phyloP scores from a whole-genome alignment of 2,113 vertebrate species.

The Mormyrus lacerda region DNA sequence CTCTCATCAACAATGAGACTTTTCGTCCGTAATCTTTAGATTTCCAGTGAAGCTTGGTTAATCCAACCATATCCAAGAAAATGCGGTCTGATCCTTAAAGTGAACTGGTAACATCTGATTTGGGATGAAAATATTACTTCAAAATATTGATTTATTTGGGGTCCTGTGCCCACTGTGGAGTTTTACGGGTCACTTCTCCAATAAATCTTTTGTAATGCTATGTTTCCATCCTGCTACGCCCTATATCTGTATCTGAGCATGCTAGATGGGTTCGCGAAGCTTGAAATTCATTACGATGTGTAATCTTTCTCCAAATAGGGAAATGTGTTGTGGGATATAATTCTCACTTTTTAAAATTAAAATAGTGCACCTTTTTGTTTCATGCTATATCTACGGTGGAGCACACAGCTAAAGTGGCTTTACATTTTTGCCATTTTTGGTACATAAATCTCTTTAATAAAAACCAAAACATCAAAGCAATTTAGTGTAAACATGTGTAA shows the following conservation, averaged over 20 bases:
- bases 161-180: constrained; percentile 1
- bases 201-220: constrained; percentile 19
- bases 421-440: background rate
- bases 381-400: background rate
- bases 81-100: background rate
- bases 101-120: background rate
- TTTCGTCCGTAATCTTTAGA: background rate
- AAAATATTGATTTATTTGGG: background rate
- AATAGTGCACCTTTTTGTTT: background rate
- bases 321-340: background rate
- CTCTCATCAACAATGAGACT: background rate
- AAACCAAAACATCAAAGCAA: background rate
- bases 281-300: constrained; percentile 13
- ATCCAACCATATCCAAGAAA: background rate
- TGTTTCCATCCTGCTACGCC: constrained; percentile 1
- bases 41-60: background rate
- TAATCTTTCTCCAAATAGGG: background rate
- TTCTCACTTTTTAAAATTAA: background rate
- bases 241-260: constrained; percentile 16
- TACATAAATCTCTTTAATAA: background rate
- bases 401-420: background rate
- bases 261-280: constrained; percentile 17
- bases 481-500: background rate
- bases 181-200: constrained; percentile 10
- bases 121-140: background rate